A percentile compares a stretch with the other conserved stretches of the same genome.
Evolutionary conservation across 2,113 vertebrate genomes (phyloP).

Genomic region (Myotis lucifugus): DNA sequence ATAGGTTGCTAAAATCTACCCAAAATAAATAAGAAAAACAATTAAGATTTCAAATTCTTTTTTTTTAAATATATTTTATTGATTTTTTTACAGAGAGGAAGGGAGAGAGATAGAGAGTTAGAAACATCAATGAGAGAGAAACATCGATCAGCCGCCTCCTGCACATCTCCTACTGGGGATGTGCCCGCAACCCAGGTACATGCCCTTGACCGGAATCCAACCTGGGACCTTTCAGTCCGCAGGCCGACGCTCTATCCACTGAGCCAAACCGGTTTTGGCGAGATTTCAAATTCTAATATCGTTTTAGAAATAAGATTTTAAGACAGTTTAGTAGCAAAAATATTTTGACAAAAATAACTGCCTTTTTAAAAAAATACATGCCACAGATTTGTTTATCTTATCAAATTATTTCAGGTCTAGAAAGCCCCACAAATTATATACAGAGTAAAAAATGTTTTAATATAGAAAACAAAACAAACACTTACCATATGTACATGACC

Average conservation of each 20-base stretch:
- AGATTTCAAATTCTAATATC: background rate
- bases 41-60: background rate
- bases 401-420: slow-evolving; percentile 19
- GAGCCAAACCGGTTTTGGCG: background rate
- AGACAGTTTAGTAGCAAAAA: background rate
- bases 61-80: no score
- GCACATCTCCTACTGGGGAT: no score
- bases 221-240: no score
- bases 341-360: slow-evolving; percentile 51
- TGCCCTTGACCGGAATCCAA: no score
- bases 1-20: slow-evolving; percentile 1
- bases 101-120: no score
- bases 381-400: background rate
- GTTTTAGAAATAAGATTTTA: background rate
- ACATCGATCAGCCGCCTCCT: no score
- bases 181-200: no score
- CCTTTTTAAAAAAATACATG: background rate
- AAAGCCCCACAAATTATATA: background rate
- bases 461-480: slow-evolving; percentile 44
- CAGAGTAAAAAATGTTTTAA: background rate
- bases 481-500: slow-evolving; percentile 95
- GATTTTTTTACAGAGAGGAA: background rate
- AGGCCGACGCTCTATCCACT: no score
- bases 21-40: background rate
- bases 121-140: no score